A percentile compares a stretch with the other conserved stretches of the same genome.
Conservation (phyloP, 2,797 vertebrate genomes). For the Dermochelys coriacea region DNA sequence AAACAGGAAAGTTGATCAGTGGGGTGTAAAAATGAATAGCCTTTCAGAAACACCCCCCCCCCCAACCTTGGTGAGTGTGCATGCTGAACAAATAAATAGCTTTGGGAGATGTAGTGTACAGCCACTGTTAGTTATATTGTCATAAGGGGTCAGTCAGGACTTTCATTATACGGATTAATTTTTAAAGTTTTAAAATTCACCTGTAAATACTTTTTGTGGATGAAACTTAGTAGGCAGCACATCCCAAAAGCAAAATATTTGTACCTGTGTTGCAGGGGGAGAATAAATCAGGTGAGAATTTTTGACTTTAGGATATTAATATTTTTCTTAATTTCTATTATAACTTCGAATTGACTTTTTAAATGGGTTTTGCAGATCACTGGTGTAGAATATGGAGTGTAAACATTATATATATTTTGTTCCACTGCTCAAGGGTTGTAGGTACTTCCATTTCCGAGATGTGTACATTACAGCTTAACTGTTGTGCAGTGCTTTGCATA, state of each 20-base stretch:
- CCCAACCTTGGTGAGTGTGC: neutral
- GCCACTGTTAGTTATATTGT: neutral
- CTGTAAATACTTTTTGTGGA: neutral
- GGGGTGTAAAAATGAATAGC: neutral
- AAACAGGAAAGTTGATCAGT: neutral
- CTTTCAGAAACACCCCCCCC: neutral
- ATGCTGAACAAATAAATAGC: neutral
- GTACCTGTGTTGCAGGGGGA: neutral
- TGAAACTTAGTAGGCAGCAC: neutral
- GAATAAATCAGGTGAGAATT: neutral
- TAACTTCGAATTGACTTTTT: neutral
- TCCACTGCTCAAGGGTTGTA: neutral
- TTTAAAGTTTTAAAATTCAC: neutral
- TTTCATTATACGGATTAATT: neutral
- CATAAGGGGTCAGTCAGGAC: neutral
- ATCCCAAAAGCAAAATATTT: neutral
- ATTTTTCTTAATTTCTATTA: neutral
- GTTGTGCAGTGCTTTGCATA: neutral
- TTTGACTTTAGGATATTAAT: neutral
- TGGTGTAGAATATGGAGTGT: rapidly evolving
- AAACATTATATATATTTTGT: neutral
- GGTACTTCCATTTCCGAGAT: neutral
- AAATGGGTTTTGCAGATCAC: neutral
- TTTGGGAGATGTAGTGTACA: neutral
- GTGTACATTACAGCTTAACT: neutral